Conservation (phyloP, 2,113 vertebrate species). For the Mionectes macconnelli region DNA sequence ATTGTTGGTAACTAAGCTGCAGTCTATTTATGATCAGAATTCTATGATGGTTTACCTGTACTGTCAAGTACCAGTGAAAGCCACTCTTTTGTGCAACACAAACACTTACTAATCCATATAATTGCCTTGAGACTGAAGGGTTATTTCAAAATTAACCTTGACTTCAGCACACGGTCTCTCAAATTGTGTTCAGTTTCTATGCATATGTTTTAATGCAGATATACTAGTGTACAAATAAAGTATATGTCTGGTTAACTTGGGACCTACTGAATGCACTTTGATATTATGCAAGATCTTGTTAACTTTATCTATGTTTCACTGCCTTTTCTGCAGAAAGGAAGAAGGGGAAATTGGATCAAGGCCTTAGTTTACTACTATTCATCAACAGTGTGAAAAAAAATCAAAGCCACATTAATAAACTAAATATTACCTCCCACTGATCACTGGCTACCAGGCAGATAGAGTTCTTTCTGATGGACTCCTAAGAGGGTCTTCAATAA, state of each 20-base stretch:
- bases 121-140: constrained; percentile 44
- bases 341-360: constrained; percentile 70
- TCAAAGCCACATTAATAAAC: constrained; percentile 76
- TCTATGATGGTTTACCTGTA: neutral
- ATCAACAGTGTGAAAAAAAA: constrained; percentile 60
- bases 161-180: constrained; percentile 2
- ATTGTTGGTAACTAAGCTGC: neutral
- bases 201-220: constrained; percentile 37
- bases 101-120: neutral
- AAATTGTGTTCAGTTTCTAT: neutral
- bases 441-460: constrained; percentile 64
- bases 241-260: constrained; percentile 50
- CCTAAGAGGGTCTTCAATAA: constrained; percentile 78
- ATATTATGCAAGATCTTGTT: constrained; percentile 75
- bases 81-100: neutral
- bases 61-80: constrained; percentile 35
- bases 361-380: constrained; percentile 60
- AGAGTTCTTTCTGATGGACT: constrained; percentile 69
- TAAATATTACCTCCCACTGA: constrained; percentile 75
- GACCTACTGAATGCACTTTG: constrained; percentile 58
- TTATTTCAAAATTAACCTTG: constrained; percentile 53
- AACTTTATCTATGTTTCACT: constrained; percentile 71
- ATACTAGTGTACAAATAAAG: constrained; percentile 42
- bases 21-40: constrained; percentile 22
- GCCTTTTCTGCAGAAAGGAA: constrained; percentile 52